Evolutionary conservation across 1,140 invertebrate species (phyloP).

Genomic region (Proales similis): DNA sequence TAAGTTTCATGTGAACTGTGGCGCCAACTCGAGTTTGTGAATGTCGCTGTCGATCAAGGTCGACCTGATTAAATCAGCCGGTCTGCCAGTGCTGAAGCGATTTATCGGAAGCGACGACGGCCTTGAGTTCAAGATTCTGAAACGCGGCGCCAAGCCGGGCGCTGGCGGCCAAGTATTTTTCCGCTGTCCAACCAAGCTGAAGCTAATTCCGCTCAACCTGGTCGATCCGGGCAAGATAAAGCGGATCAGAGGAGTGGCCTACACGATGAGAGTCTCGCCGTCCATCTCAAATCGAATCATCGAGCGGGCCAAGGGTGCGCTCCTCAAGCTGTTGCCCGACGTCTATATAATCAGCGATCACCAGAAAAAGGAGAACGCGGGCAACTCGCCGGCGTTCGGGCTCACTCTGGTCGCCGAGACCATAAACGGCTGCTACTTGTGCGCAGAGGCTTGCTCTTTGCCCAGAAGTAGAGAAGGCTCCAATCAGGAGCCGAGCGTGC

Average conservation of each 20-base stretch:
- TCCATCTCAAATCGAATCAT: conserved; percentile 81
- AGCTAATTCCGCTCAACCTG: conserved; percentile 60
- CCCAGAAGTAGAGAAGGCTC: conserved; percentile 46
- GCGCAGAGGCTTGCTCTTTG: conserved; percentile 56
- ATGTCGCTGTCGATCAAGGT: conserved; percentile 54
- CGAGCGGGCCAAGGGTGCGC: conserved; percentile 78
- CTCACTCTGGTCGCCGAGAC: conserved; percentile 83
- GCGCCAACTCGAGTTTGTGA: not conserved
- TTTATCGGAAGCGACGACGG: conserved; percentile 74
- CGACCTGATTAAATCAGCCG: conserved; percentile 72
- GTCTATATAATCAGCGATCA: conserved; percentile 90
- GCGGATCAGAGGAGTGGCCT: conserved; percentile 76
- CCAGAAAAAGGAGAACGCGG: conserved; percentile 70
- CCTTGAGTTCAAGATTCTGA: conserved; percentile 68
- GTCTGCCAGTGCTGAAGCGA: conserved; percentile 68
- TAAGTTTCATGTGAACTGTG: conserved; percentile 41
- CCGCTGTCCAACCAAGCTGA: conserved; percentile 69
- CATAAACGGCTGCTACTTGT: conserved; percentile 69
- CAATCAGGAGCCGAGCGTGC: conserved; percentile 56
- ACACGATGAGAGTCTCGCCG: conserved; percentile 79
- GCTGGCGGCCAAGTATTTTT: conserved; percentile 86
- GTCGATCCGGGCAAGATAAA: conserved; percentile 81
- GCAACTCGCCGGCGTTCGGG: conserved; percentile 73
- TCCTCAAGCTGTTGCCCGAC: conserved; percentile 85
- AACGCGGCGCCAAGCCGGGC: conserved; percentile 72